Evolutionary conservation across 2,113 vertebrate species (phyloP), one percentile per base, ranked within the genome.

Genomic region (Stictonetta naevosa): DNA sequence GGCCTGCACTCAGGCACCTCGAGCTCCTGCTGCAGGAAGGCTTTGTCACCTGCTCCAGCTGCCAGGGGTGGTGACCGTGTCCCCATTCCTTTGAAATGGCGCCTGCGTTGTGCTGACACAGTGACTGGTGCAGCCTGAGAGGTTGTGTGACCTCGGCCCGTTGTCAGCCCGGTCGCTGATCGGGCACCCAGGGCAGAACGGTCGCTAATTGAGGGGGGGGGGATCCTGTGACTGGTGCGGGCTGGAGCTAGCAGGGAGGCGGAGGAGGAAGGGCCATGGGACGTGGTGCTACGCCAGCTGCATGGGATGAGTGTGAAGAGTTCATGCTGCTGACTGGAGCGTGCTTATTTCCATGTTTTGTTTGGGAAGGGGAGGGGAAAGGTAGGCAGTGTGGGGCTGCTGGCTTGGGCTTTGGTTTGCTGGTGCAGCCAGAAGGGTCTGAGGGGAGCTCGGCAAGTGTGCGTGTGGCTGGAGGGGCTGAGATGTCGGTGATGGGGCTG

Each of bases 121-220:
- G 73, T 1, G 19, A 23, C 42, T 1, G 48, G 6, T 8, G 26
- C 5, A 10, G 22, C 26, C 13, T 3, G 7, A 40, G 56, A 31
- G n/a, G 56, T 55, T 22, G 33, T 4, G 15, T 40, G 50, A 56
- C 58, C 67, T 5, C 7, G 18, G 66, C 10, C 3, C 20, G 1
- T 15, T 13, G 50, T 33, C 50, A 28, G 40, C 34, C 12, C 20
- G 58, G 40, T 6, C 9, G 3, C 67, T 13, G 58, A 50, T 28
- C 20, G 3, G 58, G 58, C 19, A 18, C 20, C 44, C 3, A 8
- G 42, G 20, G 40, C 13, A 14, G 28, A 10, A 10, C 1, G 1
- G 20, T 20, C 31, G 16, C 67, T 31, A 0, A 40, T 29, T 29
- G 14, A 42, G n/a, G 76, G 67, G 50, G 50, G 8, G 13, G 38